Conservation (phyloP, 2,797 vertebrate species). For the Carcharodon carcharias region DNA sequence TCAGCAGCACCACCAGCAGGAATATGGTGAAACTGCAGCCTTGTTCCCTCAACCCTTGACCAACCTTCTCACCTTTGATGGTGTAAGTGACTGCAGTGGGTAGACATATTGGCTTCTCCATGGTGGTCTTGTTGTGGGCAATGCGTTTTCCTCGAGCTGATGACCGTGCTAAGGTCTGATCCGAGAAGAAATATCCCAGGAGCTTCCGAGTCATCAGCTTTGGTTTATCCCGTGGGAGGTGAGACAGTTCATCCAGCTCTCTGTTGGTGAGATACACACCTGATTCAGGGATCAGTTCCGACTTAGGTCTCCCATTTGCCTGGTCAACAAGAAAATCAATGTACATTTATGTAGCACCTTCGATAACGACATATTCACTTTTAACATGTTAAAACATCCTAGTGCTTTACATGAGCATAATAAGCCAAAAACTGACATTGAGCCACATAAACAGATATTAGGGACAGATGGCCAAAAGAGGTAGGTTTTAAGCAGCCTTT, state of each 20-base stretch:
- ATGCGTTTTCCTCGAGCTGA: constrained; percentile 41
- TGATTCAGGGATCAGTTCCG: constrained; percentile 43
- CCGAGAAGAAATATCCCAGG: constrained; percentile 44
- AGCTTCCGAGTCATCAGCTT: constrained; percentile 44
- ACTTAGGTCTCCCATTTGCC: constrained; percentile 43
- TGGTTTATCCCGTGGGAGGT: constrained; percentile 44
- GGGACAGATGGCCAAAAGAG: not conserved
- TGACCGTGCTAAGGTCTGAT: constrained; percentile 40
- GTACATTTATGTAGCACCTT: not conserved
- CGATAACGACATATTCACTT: not conserved
- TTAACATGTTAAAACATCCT: not conserved
- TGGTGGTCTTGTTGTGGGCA: constrained; percentile 42
- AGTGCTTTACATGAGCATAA: not conserved
- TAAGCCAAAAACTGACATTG: not conserved
- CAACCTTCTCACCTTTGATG: constrained; percentile 41
- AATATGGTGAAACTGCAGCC: not conserved
- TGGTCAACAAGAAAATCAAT: constrained; percentile 19
- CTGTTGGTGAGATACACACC: constrained; percentile 43
- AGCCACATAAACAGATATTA: not conserved
- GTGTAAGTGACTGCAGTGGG: constrained; percentile 40
- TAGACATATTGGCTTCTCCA: constrained; percentile 42
- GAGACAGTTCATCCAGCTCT: constrained; percentile 44
- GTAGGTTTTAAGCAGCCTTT: not conserved
- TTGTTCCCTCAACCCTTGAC: not conserved
- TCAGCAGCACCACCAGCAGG: not conserved